phyloP scores from a whole-genome alignment of 2,888 invertebrate genomes.

The Formica aserva region DNA sequence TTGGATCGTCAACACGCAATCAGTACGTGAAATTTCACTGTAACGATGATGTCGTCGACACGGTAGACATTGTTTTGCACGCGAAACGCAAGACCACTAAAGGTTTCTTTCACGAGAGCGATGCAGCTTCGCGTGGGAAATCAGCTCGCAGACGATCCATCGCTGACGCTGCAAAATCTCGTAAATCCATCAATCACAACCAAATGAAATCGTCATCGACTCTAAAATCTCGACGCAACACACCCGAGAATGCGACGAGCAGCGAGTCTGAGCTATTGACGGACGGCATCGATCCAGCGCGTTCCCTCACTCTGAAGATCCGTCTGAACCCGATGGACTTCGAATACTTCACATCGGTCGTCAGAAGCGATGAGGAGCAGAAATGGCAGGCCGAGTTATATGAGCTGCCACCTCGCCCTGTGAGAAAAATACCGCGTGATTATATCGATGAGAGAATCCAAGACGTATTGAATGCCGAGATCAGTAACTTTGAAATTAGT shows the following conservation, averaged over 20 bases:
- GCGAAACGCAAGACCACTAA: slow-evolving; percentile 69
- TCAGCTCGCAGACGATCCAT: slow-evolving; percentile 54
- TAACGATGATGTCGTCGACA: slow-evolving; percentile 82
- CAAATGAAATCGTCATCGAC: slow-evolving; percentile 54
- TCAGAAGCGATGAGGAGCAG: slow-evolving; percentile 86
- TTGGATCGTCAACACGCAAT: slow-evolving; percentile 67
- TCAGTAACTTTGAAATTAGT: slow-evolving; percentile 88
- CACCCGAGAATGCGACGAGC: slow-evolving; percentile 68
- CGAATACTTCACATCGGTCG: slow-evolving; percentile 88
- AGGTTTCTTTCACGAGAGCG: slow-evolving; percentile 60
- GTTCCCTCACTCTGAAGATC: slow-evolving; percentile 87
- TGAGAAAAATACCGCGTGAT: slow-evolving; percentile 87
- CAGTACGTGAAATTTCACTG: slow-evolving; percentile 79
- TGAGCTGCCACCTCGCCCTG: slow-evolving; percentile 85
- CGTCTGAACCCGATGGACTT: slow-evolving; percentile 88
- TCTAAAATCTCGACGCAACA: slow-evolving; percentile 59
- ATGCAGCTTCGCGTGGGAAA: slow-evolving; percentile 60
- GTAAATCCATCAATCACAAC: slow-evolving; percentile 50
- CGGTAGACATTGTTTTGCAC: slow-evolving; percentile 80
- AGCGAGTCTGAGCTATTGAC: slow-evolving; percentile 83
- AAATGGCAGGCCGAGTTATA: slow-evolving; percentile 84
- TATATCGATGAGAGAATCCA: slow-evolving; percentile 87
- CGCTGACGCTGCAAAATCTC: slow-evolving; percentile 44
- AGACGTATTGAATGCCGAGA: slow-evolving; percentile 87
- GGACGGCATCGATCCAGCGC: slow-evolving; percentile 86